Evolutionary conservation across 2,113 vertebrate species (phyloP), one percentile per base, ranked within the genome.

Genomic region (Myanophis thanlyinensis): DNA sequence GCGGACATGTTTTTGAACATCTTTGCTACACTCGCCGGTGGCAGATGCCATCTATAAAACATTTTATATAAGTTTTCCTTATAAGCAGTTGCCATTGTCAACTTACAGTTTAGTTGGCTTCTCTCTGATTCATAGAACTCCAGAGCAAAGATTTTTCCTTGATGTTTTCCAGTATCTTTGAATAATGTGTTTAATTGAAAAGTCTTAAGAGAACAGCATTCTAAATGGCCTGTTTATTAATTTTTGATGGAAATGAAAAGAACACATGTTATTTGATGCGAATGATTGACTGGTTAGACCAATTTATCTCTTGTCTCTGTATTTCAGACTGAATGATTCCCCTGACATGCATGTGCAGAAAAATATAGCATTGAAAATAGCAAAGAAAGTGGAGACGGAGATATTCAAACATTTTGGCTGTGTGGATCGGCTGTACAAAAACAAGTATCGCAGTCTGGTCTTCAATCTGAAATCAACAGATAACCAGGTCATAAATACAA

Each of bases 401-500:
- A 93, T 97, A 51, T 97, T 97, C 13, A 47, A 88, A 23, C 94
- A 97, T 22, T 97, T 93, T 1, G 93, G 84, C 5, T 85, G 91
- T 56, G 96, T 95, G 80, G 95, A 92, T 3, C 11, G 89, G 84
- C 96, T 93, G 73, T 98, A 97, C 88, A 97, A 96, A 94, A 91
- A 85, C 87, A 98, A 98, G 91, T 97, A 97, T 93, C 96, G 97
- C 84, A 97, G 96, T 91, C 95, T 98, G 67, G 94, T 97, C 7
- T 97, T 97, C 94, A 98, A 98, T 89, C 94, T 98, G 89, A 95
- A 95, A 0, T 95, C 97, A 84, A 93, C 96, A 59, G 95, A 95
- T 84, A 98, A 98, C 91, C 93, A 88, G 1, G 97, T 98, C 89
- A 95, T 95, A 91, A 30, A 88, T 25, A 30, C 40, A 35, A 23